These are phyloP conservation scores for Rhinichthys osculus DNA, from an alignment of 2,797 vertebrate genomes.

Conservation along the genomic window DNA sequence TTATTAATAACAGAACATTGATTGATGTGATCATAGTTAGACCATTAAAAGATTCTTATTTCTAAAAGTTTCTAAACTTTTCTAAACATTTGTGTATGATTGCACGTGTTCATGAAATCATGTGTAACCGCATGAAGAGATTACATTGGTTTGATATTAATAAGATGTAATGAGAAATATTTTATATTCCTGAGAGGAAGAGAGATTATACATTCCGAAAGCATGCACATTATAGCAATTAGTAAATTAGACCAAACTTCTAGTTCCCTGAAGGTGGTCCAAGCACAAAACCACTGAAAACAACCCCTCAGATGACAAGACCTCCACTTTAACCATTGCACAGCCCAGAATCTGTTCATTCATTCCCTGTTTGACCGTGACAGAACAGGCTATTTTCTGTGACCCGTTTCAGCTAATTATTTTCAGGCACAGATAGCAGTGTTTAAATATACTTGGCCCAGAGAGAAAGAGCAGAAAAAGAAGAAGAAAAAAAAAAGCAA, in stretches of 20 bases:
- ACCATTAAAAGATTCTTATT: not conserved
- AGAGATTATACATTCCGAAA: not conserved
- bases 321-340: conserved; percentile 43
- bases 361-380: not conserved
- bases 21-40: not conserved
- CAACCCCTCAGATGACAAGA: conserved; percentile 46
- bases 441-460: conserved; percentile 37
- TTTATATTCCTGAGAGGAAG: no score
- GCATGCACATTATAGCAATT: conserved; percentile 67
- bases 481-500: not conserved
- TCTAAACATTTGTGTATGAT: conserved; percentile 49
- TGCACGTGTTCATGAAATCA: not conserved
- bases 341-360: not conserved
- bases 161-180: not conserved
- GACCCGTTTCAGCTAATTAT: conserved; percentile 43
- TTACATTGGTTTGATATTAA: conserved; percentile 28
- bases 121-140: conserved; percentile 9
- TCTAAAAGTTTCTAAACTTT: conserved; percentile 48
- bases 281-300: conserved; percentile 61
- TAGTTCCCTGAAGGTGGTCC: conserved; percentile 44
- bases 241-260: conserved; percentile 63
- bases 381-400: conserved; percentile 45
- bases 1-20: not conserved
- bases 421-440: conserved; percentile 38
- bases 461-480: conserved; percentile 16